Percentiles rank a stretch among this genome's conserved stretches.
These are phyloP conservation scores for Thripadectes ignobilis DNA, from an alignment of 2,797 vertebrate species.

Conservation along the genomic window DNA sequence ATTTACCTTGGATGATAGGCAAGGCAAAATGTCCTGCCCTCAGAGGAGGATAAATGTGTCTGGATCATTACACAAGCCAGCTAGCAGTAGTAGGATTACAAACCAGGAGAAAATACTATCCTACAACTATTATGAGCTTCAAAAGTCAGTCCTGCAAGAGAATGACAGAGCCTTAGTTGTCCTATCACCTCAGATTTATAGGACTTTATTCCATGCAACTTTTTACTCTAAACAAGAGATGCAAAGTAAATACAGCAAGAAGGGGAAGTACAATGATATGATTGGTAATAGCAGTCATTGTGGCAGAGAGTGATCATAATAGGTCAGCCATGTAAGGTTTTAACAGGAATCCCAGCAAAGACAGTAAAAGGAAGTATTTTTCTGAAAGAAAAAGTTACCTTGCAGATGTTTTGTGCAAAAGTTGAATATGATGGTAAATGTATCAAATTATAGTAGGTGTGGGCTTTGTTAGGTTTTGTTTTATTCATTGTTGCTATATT, in stretches of 20 bases:
- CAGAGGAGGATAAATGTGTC: not conserved
- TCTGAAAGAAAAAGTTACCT: not conserved
- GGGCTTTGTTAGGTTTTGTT: not conserved
- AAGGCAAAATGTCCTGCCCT: not conserved
- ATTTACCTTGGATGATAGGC: not conserved
- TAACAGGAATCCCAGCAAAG: not conserved
- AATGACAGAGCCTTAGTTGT: not conserved
- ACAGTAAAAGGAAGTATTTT: not conserved
- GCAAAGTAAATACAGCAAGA: not conserved
- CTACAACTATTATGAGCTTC: not conserved
- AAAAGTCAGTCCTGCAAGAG: not conserved
- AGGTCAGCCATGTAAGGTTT: not conserved
- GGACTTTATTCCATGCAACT: not conserved
- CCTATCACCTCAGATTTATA: not conserved
- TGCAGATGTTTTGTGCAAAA: not conserved
- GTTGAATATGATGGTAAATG: not conserved
- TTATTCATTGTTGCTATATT: not conserved
- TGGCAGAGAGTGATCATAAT: not conserved
- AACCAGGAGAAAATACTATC: not conserved
- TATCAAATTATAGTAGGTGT: not conserved
- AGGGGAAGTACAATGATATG: not conserved
- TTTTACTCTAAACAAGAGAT: not conserved
- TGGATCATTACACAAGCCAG: not conserved
- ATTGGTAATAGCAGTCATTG: not conserved
- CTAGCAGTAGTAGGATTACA: not conserved